A percentile compares a stretch with the other conserved stretches of the same genome.
Evolutionary conservation across 2,888 invertebrate genomes (phyloP).

Genomic region (Eulithis prunata): DNA sequence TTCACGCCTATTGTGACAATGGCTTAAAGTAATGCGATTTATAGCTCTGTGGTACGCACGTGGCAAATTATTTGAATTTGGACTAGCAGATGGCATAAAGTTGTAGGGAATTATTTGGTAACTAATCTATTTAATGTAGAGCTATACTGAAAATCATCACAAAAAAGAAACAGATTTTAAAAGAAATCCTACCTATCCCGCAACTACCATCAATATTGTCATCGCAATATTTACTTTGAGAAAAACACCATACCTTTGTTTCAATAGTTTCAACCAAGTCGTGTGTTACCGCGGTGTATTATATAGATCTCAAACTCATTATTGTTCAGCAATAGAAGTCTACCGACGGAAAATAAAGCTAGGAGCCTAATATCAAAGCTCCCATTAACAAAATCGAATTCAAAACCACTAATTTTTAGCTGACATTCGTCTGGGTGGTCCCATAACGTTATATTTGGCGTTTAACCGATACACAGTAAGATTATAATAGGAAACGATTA

Average conservation of each 20-base stretch:
- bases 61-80: slow-evolving; percentile 33
- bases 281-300: no score
- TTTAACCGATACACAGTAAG: slow-evolving; percentile 27
- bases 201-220: no score
- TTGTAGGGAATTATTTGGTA: background rate
- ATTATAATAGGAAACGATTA: slow-evolving; percentile 32
- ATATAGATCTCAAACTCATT: no score
- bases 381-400: background rate
- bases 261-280: no score
- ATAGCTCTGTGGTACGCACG: slow-evolving; percentile 32
- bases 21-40: slow-evolving; percentile 40
- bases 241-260: no score
- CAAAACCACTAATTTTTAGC: background rate
- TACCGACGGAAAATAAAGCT: no score
- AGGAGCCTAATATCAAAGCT: background rate
- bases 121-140: no score
- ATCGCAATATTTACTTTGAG: no score
- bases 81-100: slow-evolving; percentile 35
- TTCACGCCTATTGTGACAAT: slow-evolving; percentile 73
- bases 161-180: no score
- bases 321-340: no score
- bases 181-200: no score
- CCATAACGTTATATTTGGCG: slow-evolving; percentile 32
- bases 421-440: slow-evolving; percentile 19
- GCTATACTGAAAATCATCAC: no score